Evolutionary conservation across 2,113 vertebrate genomes (phyloP).

Genomic region (Rhipidura dahli): DNA sequence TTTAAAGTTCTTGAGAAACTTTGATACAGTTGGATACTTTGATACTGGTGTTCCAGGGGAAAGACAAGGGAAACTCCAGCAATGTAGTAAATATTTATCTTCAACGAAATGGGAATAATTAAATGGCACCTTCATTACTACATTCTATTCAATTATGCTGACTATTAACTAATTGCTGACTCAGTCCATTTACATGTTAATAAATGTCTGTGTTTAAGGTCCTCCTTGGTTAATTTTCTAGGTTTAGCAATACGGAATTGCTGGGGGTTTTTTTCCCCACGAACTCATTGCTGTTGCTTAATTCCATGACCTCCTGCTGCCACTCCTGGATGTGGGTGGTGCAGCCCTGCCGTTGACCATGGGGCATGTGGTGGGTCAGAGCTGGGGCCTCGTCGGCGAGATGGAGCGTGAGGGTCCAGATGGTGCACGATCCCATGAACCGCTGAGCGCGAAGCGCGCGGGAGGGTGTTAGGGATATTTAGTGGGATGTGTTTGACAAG

Average conservation of each 20-base stretch:
- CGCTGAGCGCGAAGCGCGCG: neutral
- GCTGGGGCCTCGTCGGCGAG: rapidly evolving
- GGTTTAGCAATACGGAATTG: neutral
- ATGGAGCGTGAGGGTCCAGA: neutral
- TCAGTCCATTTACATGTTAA: slow-evolving; percentile 62
- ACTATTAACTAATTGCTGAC: slow-evolving; percentile 63
- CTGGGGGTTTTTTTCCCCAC: rapidly evolving
- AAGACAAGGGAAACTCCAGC: neutral
- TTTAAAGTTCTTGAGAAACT: slow-evolving; percentile 17
- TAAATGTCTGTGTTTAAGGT: slow-evolving; percentile 33
- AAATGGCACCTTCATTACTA: slow-evolving; percentile 42
- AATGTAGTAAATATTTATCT: slow-evolving; percentile 53
- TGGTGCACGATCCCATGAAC: slow-evolving; percentile 53
- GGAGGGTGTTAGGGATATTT: slow-evolving; percentile 58
- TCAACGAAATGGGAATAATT: slow-evolving; percentile 18
- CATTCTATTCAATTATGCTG: slow-evolving; percentile 42
- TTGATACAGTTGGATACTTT: neutral
- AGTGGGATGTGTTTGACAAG: slow-evolving; percentile 67
- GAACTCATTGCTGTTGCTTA: neutral
- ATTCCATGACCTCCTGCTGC: neutral
- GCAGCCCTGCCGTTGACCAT: neutral
- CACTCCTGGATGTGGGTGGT: rapidly evolving
- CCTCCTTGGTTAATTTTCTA: slow-evolving; percentile 11
- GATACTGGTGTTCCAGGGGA: neutral
- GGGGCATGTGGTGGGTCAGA: rapidly evolving